Conservation (phyloP, 2,113 vertebrate genomes). For the Prinia subflava region DNA sequence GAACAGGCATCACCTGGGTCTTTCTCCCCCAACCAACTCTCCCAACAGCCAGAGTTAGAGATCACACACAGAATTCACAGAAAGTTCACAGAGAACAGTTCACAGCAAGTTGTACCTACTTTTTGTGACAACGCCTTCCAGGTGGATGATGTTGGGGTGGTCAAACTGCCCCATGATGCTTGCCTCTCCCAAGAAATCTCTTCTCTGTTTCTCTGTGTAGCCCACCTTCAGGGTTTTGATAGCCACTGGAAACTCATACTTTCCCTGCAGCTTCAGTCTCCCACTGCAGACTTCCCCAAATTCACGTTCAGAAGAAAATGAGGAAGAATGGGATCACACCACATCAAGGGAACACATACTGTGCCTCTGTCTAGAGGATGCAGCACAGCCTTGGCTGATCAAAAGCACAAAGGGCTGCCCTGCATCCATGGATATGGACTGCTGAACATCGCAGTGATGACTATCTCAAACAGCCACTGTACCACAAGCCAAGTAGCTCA, state of each 20-base stretch:
- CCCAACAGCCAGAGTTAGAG: background rate
- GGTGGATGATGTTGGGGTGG: conserved; percentile 96
- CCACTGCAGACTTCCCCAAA: conserved; percentile 98
- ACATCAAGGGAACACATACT: rapidly evolving
- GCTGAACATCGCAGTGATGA: background rate
- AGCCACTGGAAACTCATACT: conserved; percentile 90
- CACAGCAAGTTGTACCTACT: conserved; percentile 76
- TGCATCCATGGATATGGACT: background rate
- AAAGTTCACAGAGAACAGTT: background rate
- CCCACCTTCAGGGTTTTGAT: conserved; percentile 98
- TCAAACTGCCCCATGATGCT: conserved; percentile 99
- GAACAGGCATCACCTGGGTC: background rate
- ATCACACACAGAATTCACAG: background rate
- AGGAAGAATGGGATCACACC: background rate
- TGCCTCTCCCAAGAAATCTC: conserved; percentile 95
- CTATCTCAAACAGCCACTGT: background rate
- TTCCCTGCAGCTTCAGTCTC: conserved; percentile 87
- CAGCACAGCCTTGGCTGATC: background rate
- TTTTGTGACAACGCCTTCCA: conserved; percentile 95
- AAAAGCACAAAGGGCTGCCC: background rate
- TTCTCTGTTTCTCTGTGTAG: conserved; percentile 92
- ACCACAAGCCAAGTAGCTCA: background rate
- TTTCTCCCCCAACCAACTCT: background rate
- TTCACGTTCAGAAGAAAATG: conserved; percentile 78
- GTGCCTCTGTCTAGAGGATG: rapidly evolving